Percentiles rank a stretch among this genome's conserved stretches.
Conservation (phyloP, 2,113 vertebrate genomes). For the Takifugu bimaculatus region DNA sequence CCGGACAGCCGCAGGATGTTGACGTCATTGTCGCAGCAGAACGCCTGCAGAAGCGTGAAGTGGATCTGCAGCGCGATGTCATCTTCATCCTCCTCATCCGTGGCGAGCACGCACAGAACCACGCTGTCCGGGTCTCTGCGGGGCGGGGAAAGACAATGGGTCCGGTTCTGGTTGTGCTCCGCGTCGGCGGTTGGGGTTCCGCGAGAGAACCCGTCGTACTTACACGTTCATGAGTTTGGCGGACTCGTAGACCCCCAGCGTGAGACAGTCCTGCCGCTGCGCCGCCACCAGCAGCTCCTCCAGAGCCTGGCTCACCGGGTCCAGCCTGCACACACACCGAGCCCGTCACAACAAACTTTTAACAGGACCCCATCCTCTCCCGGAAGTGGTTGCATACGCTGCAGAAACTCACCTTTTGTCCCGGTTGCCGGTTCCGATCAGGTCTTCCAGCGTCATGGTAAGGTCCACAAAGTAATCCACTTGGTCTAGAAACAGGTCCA, state of each 20-base stretch:
- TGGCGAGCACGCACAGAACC: constrained; percentile 85
- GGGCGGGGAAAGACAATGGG: not conserved
- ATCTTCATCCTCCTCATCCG: constrained; percentile 82
- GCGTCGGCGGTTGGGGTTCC: constrained; percentile 7
- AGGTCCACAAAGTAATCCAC: constrained; percentile 74
- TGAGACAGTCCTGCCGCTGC: constrained; percentile 81
- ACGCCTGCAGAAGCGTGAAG: constrained; percentile 92
- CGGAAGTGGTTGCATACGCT: not conserved
- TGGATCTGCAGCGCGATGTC: constrained; percentile 92
- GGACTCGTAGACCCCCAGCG: constrained; percentile 91
- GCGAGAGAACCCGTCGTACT: constrained; percentile 47
- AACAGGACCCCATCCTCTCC: not conserved
- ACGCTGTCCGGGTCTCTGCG: constrained; percentile 90
- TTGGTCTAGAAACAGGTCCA: constrained; percentile 35
- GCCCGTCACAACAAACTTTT: no score
- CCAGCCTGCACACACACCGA: constrained; percentile 75
- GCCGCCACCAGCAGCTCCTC: constrained; percentile 84
- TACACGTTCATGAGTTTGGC: constrained; percentile 94
- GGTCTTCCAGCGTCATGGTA: constrained; percentile 91
- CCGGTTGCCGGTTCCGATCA: constrained; percentile 78
- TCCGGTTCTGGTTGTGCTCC: not conserved
- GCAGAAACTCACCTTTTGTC: constrained; percentile 79
- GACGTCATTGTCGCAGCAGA: constrained; percentile 92
- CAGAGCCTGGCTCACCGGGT: constrained; percentile 79
- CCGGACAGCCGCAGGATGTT: constrained; percentile 85